phyloP scores from a whole-genome alignment of 2,888 invertebrate genomes.

The Sarcophaga carnaria region DNA sequence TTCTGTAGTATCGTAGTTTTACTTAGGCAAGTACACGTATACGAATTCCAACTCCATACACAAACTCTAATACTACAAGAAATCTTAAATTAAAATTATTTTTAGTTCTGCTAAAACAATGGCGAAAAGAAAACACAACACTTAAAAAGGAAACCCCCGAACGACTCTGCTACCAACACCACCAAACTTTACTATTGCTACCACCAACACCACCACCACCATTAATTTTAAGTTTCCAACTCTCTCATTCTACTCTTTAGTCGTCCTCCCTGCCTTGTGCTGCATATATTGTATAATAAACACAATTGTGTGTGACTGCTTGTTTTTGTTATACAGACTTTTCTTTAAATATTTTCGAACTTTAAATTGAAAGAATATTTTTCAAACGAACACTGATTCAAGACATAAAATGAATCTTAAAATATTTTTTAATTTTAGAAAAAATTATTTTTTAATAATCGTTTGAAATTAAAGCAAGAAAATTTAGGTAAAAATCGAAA shows the following conservation, averaged over 20 bases:
- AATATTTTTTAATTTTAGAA: no score
- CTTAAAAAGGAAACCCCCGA: background rate
- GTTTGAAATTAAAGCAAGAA: no score
- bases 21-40: no score
- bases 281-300: slow-evolving; percentile 16
- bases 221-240: slow-evolving; percentile 38
- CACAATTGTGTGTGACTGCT: slow-evolving; percentile 54
- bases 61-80: no score
- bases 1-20: no score
- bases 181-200: background rate
- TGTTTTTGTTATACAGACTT: slow-evolving; percentile 57
- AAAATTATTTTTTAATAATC: no score
- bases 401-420: no score
- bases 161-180: background rate
- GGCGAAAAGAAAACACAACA: slow-evolving; percentile 2
- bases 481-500: no score
- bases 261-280: background rate
- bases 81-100: background rate
- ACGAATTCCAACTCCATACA: no score
- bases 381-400: background rate
- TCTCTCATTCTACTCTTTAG: background rate
- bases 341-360: background rate
- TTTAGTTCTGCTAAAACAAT: background rate
- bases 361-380: background rate
- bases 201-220: slow-evolving; percentile 15